Percentiles rank a stretch among this genome's conserved stretches.
These are phyloP conservation scores for Coregonus suidteri DNA, from an alignment of 2,797 vertebrate genomes.

Conservation along the genomic window DNA sequence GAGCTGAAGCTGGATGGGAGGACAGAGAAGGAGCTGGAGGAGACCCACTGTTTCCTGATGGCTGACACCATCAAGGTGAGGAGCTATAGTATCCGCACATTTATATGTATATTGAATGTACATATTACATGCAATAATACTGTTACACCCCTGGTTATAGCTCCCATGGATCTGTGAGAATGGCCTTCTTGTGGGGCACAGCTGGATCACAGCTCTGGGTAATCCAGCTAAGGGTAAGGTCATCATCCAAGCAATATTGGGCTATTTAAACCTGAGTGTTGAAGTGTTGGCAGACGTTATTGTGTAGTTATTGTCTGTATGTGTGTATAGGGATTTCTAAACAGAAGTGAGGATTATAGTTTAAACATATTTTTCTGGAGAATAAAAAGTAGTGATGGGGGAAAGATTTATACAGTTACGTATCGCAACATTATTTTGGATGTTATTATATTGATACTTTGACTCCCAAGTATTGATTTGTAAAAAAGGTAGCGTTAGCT, in stretches of 20 bases:
- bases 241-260: not conserved
- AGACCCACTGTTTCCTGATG: constrained; percentile 88
- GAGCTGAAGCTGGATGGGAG: constrained; percentile 89
- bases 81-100: not conserved
- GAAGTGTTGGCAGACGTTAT: too few species aligned
- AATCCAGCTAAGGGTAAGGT: constrained; percentile 86
- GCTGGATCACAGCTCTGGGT: constrained; percentile 84
- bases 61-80: constrained; percentile 82
- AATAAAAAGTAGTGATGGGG: too few species aligned
- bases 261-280: too few species aligned
- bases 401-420: too few species aligned
- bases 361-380: too few species aligned
- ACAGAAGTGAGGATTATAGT: too few species aligned
- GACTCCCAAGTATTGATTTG: too few species aligned
- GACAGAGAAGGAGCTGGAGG: constrained; percentile 88
- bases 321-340: too few species aligned
- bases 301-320: too few species aligned
- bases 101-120: not conserved
- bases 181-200: constrained; percentile 85
- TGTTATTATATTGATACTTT: too few species aligned
- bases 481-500: too few species aligned
- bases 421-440: too few species aligned
- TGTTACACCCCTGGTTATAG: constrained; percentile 40
- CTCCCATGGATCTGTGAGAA: constrained; percentile 82
- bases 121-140: not conserved